A percentile compares a stretch with the other conserved stretches of the same genome.
phyloP scores from a whole-genome alignment of 2,888 invertebrate species.

The Notodonta ziczac region DNA sequence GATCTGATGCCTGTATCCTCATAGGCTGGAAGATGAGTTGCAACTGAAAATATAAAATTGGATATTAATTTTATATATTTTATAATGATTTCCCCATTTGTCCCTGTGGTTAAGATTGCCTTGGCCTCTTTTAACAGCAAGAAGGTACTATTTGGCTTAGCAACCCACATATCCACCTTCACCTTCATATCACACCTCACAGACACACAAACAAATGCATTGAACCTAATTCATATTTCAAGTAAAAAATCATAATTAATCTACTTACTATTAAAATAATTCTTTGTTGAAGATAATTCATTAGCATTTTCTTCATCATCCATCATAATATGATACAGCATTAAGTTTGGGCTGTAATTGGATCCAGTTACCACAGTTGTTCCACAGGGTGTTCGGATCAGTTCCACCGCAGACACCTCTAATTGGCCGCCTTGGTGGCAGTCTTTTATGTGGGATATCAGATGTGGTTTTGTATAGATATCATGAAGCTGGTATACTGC shows the following conservation, averaged over 20 bases:
- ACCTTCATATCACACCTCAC: too few species aligned
- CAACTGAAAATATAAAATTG: constrained; percentile 38
- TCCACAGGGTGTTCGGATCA: constrained; percentile 40
- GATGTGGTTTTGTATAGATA: constrained; percentile 46
- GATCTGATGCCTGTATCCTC: constrained; percentile 59
- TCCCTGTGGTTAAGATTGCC: too few species aligned
- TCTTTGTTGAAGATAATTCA: background rate
- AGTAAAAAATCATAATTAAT: background rate
- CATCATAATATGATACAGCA: constrained; percentile 32
- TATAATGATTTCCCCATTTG: too few species aligned
- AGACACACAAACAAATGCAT: too few species aligned
- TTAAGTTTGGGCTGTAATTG: constrained; percentile 46
- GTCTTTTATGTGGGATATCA: constrained; percentile 57
- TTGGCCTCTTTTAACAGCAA: too few species aligned
- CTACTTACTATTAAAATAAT: constrained; percentile 24
- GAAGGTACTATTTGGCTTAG: too few species aligned
- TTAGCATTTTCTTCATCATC: constrained; percentile 14
- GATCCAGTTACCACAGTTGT: constrained; percentile 57
- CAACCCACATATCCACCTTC: too few species aligned
- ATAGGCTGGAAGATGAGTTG: constrained; percentile 41
- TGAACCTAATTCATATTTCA: too few species aligned
- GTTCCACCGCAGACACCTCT: constrained; percentile 72
- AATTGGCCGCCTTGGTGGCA: constrained; percentile 62
- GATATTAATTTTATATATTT: too few species aligned
- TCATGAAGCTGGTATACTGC: constrained; percentile 53